Percentiles rank a stretch among this genome's conserved stretches.
These are phyloP conservation scores for Drosophila cracens DNA, from an alignment of 2,888 invertebrate genomes.

Conservation along the genomic window DNA sequence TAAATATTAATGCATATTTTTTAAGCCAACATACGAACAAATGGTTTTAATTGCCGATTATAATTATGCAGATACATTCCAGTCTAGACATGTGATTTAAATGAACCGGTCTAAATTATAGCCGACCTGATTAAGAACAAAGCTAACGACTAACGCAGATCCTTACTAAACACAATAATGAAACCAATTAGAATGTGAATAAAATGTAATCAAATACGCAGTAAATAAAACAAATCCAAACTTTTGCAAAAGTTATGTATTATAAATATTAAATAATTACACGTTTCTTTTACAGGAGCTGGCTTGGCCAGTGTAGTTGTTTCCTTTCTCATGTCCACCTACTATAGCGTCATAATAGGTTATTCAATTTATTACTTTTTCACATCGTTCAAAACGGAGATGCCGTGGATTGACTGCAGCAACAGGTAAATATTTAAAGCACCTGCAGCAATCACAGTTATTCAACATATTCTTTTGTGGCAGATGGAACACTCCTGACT, in stretches of 20 bases:
- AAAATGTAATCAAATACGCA: not conserved
- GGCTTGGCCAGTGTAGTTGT: conserved; percentile 97
- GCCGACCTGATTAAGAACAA: conserved; percentile 37
- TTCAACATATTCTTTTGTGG: not conserved
- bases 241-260: not conserved
- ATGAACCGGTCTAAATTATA: conserved; percentile 49
- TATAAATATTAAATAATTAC: not conserved
- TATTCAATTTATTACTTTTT: conserved; percentile 97
- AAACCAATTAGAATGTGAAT: not conserved
- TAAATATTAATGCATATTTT: conserved; percentile 71
- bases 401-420: conserved; percentile 95
- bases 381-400: conserved; percentile 93
- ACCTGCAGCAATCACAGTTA: too few species aligned
- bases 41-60: conserved; percentile 57
- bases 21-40: conserved; percentile 47
- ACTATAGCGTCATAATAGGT: conserved; percentile 97
- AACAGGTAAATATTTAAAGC: conserved; percentile 86
- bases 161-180: not conserved
- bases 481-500: conserved; percentile 91
- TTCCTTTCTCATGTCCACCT: conserved; percentile 97
- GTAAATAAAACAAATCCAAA: not conserved
- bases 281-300: conserved; percentile 89
- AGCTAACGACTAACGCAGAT: conserved; percentile 21
- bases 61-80: conserved; percentile 63
- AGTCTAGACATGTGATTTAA: conserved; percentile 70